These are phyloP conservation scores for Mus minutoides DNA, from an alignment of 2,797 vertebrate genomes.

Conservation along the genomic window DNA sequence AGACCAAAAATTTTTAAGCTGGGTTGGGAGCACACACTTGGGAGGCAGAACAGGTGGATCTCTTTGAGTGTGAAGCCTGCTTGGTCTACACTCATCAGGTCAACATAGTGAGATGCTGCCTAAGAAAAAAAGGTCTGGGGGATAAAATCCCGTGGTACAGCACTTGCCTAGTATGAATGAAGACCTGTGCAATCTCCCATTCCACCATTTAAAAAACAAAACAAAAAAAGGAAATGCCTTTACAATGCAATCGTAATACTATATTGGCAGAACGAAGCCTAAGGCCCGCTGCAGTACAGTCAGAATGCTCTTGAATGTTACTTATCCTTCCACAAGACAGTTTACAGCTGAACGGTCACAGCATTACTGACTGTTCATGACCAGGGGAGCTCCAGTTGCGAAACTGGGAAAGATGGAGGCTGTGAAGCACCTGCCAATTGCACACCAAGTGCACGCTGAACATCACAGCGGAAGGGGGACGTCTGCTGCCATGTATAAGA, in stretches of 20 bases:
- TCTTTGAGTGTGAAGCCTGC: not conserved
- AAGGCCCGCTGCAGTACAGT: not conserved
- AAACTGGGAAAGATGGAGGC: not conserved
- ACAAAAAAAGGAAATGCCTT: not conserved
- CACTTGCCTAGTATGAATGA: not conserved
- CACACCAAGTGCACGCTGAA: not conserved
- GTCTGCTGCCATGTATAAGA: not conserved
- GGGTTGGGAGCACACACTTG: not conserved
- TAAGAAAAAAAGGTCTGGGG: not conserved
- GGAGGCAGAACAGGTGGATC: not conserved
- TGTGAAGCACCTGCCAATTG: not conserved
- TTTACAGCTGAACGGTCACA: not conserved
- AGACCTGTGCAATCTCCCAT: not conserved
- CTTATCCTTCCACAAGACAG: not conserved
- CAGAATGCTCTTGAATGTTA: not conserved
- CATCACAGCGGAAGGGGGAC: rapidly evolving
- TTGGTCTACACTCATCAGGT: not conserved
- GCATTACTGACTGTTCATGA: not conserved
- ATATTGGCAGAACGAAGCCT: not conserved
- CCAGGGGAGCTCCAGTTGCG: not conserved
- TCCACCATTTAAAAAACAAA: not conserved
- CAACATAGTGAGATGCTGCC: not conserved
- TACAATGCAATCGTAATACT: not conserved
- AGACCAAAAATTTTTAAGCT: not conserved
- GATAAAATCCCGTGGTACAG: not conserved